Base-by-base conservation (phyloP, 2,888 invertebrate species). In the Protophormia terraenovae region DNA sequence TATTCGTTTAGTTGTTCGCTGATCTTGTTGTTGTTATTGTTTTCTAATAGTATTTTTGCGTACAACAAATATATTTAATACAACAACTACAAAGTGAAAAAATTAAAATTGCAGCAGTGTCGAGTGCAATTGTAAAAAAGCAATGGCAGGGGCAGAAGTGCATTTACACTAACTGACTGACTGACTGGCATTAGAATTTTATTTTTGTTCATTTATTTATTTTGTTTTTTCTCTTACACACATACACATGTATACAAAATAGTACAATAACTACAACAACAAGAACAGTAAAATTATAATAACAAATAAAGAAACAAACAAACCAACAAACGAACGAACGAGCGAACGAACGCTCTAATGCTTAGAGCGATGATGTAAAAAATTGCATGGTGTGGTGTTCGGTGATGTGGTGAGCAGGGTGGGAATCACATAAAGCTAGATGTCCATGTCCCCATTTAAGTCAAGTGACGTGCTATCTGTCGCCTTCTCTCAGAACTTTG, bases 391-490 rank as follows among this genome's bases (percentile, higher is more conserved):
- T 84, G 67, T 73, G 76, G 64, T 55, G 76, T 16, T 73, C 24
- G 62, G 82, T 24, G 71, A 69, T 81, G 72, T 79, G 84, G 87
- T 29, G 72, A 58, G 78, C 50, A 66, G 83, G 81, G 73, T 66
- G 67, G 83, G 80, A 66, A 80, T 47, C 73, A 67, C 58, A 80
- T 66, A 73, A 85, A 89, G 90, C 91, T 90, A 89, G 91, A 91
- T 91, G 91, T 91, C 91, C 91, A 91, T 91, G 91, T 91, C 90
- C 91, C 90, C 91, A 91, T 91, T 91, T 89, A 90, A 91, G 91
- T 91, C 91, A 91, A 91, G 91, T 91, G 91, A 91, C 91, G 91
- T 91, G 91, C 91, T 91, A 91, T 91, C 91, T 91, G 91, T 91
- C 90, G 91, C 91, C 91, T 91, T 91, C 91, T 91, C 91, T 89